Conservation (phyloP, 2,888 invertebrate genomes). For the Amphipyra tragopoginis region DNA sequence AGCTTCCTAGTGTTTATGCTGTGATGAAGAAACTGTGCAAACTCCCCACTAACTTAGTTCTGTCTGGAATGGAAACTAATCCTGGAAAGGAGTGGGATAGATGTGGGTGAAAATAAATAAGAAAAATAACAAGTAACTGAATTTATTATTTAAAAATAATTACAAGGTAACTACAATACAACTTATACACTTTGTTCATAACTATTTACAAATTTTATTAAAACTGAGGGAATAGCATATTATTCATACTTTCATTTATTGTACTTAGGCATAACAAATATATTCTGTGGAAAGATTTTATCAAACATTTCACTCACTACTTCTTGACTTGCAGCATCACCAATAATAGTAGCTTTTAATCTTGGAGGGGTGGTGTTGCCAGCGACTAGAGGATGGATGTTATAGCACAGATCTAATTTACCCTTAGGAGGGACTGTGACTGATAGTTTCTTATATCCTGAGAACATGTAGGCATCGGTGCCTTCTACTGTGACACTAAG, state of each 20-base stretch:
- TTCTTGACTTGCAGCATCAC: slow-evolving; percentile 78
- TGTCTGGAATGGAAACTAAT: too few relatives aligned
- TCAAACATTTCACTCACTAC: slow-evolving; percentile 85
- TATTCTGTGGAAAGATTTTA: slow-evolving; percentile 85
- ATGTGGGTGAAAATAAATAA: slow-evolving; percentile 5
- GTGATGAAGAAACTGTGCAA: too few relatives aligned
- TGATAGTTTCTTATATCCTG: slow-evolving; percentile 96
- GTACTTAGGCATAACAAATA: slow-evolving; percentile 89
- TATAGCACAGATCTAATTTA: slow-evolving; percentile 92
- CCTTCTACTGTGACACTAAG: slow-evolving; percentile 94
- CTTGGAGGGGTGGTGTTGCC: slow-evolving; percentile 93
- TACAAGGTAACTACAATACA: slow-evolving; percentile 81
- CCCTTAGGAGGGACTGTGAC: slow-evolving; percentile 91
- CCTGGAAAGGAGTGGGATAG: too few relatives aligned
- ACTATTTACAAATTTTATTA: slow-evolving; percentile 79
- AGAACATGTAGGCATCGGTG: slow-evolving; percentile 98
- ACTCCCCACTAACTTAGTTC: too few relatives aligned
- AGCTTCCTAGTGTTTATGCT: too few relatives aligned
- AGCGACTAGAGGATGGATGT: slow-evolving; percentile 94
- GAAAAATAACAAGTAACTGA: slow-evolving; percentile 76
- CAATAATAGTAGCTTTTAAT: slow-evolving; percentile 87
- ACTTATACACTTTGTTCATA: slow-evolving; percentile 81
- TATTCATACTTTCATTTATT: slow-evolving; percentile 80
- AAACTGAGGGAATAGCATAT: slow-evolving; percentile 65
- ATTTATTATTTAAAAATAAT: slow-evolving; percentile 80